Conservation (phyloP, 2,888 invertebrate genomes). For the Coleophora deauratella region DNA sequence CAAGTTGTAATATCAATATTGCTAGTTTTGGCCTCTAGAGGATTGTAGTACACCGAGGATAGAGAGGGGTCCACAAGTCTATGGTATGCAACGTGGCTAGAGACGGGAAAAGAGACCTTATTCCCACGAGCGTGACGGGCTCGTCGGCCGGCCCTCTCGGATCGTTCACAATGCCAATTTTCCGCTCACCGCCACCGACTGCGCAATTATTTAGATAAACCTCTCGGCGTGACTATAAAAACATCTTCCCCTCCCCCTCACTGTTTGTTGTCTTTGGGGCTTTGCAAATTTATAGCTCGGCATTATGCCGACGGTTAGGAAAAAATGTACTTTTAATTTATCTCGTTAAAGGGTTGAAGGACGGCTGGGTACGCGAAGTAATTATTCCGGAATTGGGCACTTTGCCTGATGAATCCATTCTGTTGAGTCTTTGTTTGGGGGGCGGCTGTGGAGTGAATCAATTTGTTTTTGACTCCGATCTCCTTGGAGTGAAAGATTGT, state of each 20-base stretch:
- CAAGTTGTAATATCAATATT: slow-evolving; percentile 14
- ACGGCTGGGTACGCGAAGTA: slow-evolving; percentile 69
- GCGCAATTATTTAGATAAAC: slow-evolving; percentile 74
- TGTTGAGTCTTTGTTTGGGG: slow-evolving; percentile 51
- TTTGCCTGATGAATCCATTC: slow-evolving; percentile 71
- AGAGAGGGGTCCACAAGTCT: too few species aligned
- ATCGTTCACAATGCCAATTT: slow-evolving; percentile 52
- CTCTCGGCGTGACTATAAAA: slow-evolving; percentile 73
- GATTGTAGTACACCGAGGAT: too few species aligned
- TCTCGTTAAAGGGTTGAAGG: slow-evolving; percentile 75
- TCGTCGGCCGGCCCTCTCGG: not conserved
- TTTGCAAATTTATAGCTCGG: slow-evolving; percentile 66
- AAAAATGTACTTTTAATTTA: slow-evolving; percentile 75
- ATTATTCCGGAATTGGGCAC: slow-evolving; percentile 73
- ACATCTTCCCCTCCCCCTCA: slow-evolving; percentile 61
- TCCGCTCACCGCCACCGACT: slow-evolving; percentile 71
- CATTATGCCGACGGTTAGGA: slow-evolving; percentile 67
- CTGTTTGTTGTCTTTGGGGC: slow-evolving; percentile 72
- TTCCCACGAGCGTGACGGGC: too few species aligned
- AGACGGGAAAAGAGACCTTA: not conserved
- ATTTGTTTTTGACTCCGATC: slow-evolving; percentile 57
- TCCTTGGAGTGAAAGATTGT: slow-evolving; percentile 60
- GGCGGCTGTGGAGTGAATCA: slow-evolving; percentile 61
- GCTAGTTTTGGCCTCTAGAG: slow-evolving; percentile 1
- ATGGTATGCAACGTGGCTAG: too few species aligned